phyloP scores from a whole-genome alignment of 2,888 invertebrate genomes.

The Himalopsyche tibetana region DNA sequence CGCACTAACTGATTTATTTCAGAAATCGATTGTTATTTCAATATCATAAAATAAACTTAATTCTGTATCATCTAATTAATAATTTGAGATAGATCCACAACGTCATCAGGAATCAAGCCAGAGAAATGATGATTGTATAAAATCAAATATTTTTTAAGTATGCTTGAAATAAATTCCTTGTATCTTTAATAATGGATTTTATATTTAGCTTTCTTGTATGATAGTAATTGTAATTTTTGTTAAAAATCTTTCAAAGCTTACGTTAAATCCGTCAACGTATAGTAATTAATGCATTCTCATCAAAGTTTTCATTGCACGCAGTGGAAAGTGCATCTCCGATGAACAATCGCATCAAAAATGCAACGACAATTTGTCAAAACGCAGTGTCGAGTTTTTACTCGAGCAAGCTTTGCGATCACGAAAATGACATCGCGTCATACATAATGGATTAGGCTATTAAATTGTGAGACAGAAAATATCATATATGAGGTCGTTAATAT shows the following conservation, averaged over 20 bases:
- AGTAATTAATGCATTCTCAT: constrained; percentile 51
- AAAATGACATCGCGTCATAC: constrained; percentile 58
- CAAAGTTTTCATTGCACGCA: constrained; percentile 8
- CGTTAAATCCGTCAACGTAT: neutral
- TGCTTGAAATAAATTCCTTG: too few species aligned
- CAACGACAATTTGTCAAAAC: constrained; percentile 62
- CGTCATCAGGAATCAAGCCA: too few species aligned
- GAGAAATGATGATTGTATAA: too few species aligned
- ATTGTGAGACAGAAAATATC: constrained; percentile 53
- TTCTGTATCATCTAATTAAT: too few species aligned
- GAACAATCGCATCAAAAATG: constrained; percentile 56
- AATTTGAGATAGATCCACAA: too few species aligned
- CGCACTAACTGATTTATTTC: too few species aligned
- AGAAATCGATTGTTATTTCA: too few species aligned
- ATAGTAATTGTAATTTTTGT: too few species aligned
- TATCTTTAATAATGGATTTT: too few species aligned
- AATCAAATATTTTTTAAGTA: too few species aligned
- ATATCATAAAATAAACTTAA: too few species aligned
- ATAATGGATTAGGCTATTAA: constrained; percentile 59
- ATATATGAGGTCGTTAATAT: constrained; percentile 36
- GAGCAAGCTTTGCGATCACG: constrained; percentile 37
- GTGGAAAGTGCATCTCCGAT: constrained; percentile 23
- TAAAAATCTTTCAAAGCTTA: neutral
- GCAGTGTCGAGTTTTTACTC: constrained; percentile 47
- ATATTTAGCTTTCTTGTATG: too few species aligned